phyloP scores from a whole-genome alignment of 1,140 invertebrate species.

The Calosoma granatense region DNA sequence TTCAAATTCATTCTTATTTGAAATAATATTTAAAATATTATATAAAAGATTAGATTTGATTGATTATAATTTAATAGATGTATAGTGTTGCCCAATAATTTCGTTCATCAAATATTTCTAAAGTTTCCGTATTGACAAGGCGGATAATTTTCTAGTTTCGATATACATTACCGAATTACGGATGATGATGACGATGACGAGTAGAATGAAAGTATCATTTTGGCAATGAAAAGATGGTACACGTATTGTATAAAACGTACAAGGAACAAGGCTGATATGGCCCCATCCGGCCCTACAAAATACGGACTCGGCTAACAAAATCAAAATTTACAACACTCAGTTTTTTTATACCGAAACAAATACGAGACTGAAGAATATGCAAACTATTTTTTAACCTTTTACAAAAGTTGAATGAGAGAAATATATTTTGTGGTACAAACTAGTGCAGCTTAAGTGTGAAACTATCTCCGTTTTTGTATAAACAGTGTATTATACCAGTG shows the following conservation, averaged over 20 bases:
- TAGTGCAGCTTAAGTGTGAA: too few relatives aligned
- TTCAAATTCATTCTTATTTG: too few relatives aligned
- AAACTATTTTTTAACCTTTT: not conserved
- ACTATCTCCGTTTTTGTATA: too few relatives aligned
- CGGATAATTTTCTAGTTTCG: not conserved
- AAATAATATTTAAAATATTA: too few relatives aligned
- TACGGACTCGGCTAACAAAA: conserved; percentile 21
- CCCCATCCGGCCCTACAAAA: conserved; percentile 16
- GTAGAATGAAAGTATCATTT: not conserved
- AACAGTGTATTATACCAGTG: not conserved
- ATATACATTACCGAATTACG: not conserved
- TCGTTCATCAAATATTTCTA: not conserved
- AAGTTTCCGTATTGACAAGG: too few relatives aligned
- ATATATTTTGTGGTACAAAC: not conserved
- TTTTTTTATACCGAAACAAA: not conserved
- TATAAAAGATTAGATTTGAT: too few relatives aligned
- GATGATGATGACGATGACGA: not conserved
- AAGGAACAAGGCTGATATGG: conserved; percentile 30
- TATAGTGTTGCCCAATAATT: not conserved
- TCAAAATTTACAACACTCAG: not conserved
- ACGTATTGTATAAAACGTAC: conserved; percentile 31
- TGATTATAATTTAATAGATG: not conserved
- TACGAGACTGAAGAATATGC: not conserved
- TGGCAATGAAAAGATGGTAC: conserved; percentile 31
- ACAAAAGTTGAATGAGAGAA: not conserved